Evolutionary conservation across 2,888 invertebrate genomes (phyloP).

Genomic region (Colostygia pectinataria): DNA sequence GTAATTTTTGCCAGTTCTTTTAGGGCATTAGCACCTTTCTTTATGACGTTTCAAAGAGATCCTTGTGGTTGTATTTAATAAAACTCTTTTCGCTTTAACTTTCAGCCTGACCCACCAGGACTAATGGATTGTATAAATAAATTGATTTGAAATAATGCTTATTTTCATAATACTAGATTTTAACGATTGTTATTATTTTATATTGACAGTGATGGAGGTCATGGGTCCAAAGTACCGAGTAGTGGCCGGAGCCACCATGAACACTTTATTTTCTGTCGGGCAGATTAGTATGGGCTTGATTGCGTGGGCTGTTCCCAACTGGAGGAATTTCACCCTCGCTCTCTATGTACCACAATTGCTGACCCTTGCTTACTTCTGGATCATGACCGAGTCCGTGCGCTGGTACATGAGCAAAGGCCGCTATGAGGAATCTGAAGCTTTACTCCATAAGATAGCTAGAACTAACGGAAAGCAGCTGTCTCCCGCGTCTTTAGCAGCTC

Average conservation of each 20-base stretch:
- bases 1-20: too few relatives aligned
- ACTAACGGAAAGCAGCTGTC: slow-evolving; percentile 77
- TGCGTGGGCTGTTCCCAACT: slow-evolving; percentile 87
- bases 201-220: slow-evolving; percentile 85
- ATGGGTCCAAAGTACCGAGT: slow-evolving; percentile 88
- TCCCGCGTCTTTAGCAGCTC: slow-evolving; percentile 53
- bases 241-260: slow-evolving; percentile 86
- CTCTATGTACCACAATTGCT: slow-evolving; percentile 87
- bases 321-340: slow-evolving; percentile 85
- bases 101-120: too few relatives aligned
- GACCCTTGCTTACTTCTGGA: slow-evolving; percentile 85
- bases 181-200: slow-evolving; percentile 1
- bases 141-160: too few relatives aligned
- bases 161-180: too few relatives aligned
- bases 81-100: too few relatives aligned
- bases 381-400: slow-evolving; percentile 87
- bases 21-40: too few relatives aligned
- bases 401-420: slow-evolving; percentile 89
- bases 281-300: slow-evolving; percentile 86
- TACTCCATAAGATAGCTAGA: slow-evolving; percentile 84
- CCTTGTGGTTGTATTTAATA: too few relatives aligned
- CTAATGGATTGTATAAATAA: too few relatives aligned
- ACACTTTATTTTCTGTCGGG: slow-evolving; percentile 87
- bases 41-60: too few relatives aligned
- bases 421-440: slow-evolving; percentile 84